A percentile compares a stretch with the other conserved stretches of the same genome.
These are phyloP conservation scores for Lissonota sp. DNA, from an alignment of 2,888 invertebrate genomes.

Conservation along the genomic window DNA sequence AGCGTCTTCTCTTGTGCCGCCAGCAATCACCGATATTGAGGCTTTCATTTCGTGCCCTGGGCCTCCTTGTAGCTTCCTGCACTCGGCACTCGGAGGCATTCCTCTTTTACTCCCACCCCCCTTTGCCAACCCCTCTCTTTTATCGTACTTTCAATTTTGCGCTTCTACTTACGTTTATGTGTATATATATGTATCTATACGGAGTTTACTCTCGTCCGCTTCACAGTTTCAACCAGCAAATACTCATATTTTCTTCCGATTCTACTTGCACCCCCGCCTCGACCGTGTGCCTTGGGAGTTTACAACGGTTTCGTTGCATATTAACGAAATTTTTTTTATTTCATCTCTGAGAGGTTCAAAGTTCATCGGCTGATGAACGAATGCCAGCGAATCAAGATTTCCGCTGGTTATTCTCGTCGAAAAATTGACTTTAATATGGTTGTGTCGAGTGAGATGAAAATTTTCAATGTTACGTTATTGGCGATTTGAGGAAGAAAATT, in stretches of 20 bases:
- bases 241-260: conserved; percentile 52
- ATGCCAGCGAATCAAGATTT: no score
- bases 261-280: conserved; percentile 15
- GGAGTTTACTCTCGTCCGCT: conserved; percentile 43
- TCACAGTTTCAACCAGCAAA: conserved; percentile 55
- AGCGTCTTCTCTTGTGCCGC: conserved; percentile 80
- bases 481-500: neutral
- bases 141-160: conserved; percentile 1
- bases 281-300: neutral
- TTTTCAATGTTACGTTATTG: neutral
- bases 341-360: conserved; percentile 4
- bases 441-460: no score
- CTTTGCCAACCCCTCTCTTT: neutral
- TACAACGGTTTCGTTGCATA: conserved; percentile 40
- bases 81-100: conserved; percentile 63
- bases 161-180: conserved; percentile 13
- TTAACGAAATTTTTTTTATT: conserved; percentile 25
- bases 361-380: conserved; percentile 3
- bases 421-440: no score
- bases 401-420: no score
- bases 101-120: conserved; percentile 18
- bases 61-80: conserved; percentile 67
- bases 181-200: conserved; percentile 28
- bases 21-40: conserved; percentile 84
- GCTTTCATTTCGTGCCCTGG: conserved; percentile 82